phyloP scores from a whole-genome alignment of 2,888 invertebrate genomes.

The Ophraella communa region DNA sequence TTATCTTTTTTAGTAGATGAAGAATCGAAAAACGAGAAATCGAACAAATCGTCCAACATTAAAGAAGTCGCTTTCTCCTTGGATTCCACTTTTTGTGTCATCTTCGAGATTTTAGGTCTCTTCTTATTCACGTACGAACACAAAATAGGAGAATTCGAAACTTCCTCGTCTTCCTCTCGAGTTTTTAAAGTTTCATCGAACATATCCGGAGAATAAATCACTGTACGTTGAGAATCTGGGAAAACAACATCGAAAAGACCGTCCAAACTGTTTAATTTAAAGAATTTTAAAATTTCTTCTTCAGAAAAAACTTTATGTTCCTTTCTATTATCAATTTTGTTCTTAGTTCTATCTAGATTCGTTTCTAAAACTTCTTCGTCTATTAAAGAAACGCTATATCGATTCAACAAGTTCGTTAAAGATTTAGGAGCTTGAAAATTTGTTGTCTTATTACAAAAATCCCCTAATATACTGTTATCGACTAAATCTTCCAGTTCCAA shows the following conservation, averaged over 20 bases:
- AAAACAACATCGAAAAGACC: conserved; percentile 36
- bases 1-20: background rate
- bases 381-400: conserved; percentile 35
- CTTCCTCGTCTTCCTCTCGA: conserved; percentile 8
- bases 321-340: no score
- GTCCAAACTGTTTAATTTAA: conserved; percentile 41
- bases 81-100: background rate
- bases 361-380: conserved; percentile 1
- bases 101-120: conserved; percentile 2
- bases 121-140: conserved; percentile 22
- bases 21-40: conserved; percentile 32
- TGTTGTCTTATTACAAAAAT: conserved; percentile 38
- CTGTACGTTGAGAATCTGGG: conserved; percentile 39
- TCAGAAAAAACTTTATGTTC: no score
- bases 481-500: conserved; percentile 27
- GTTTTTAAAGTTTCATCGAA: conserved; percentile 13
- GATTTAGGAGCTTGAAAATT: conserved; percentile 46
- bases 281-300: conserved; percentile 41
- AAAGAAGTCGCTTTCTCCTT: background rate
- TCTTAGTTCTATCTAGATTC: background rate
- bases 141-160: conserved; percentile 34
- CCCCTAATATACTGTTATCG: conserved; percentile 24
- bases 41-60: conserved; percentile 34
- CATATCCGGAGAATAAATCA: conserved; percentile 43
- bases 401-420: conserved; percentile 39